A percentile compares a stretch with the other conserved stretches of the same genome.
Evolutionary conservation across 2,888 invertebrate species (phyloP).

Genomic region (Chironomus riparius): DNA sequence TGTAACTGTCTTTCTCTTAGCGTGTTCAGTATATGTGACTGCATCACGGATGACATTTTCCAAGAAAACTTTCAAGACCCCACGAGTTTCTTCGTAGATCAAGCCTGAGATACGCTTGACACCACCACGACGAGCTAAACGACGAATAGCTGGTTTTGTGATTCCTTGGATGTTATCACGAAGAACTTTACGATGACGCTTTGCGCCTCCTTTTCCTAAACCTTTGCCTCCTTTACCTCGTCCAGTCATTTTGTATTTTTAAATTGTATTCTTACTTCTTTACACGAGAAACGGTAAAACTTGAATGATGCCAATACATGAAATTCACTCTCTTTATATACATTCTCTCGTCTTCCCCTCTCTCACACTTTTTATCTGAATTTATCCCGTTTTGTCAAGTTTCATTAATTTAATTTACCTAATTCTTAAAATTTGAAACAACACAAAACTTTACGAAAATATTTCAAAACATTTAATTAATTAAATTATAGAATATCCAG

Average conservation of each 20-base stretch:
- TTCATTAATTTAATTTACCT: no score
- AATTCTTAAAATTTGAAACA: no score
- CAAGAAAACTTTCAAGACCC: not conserved
- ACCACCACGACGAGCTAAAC: not conserved
- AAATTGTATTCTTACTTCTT: not conserved
- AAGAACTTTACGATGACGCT: conserved; percentile 71
- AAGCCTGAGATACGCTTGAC: not conserved
- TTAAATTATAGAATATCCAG: no score
- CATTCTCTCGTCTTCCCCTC: no score
- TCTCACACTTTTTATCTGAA: no score
- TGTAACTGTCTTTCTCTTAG: not conserved
- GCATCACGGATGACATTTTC: not conserved
- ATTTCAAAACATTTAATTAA: no score
- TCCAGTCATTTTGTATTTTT: conserved; percentile 54
- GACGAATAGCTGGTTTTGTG: conserved; percentile 5
- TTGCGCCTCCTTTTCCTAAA: conserved; percentile 70
- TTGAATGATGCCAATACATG: no score
- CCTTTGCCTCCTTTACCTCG: conserved; percentile 73
- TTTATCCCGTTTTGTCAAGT: no score
- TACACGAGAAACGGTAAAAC: no score
- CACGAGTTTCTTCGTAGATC: not conserved
- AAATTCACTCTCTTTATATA: no score
- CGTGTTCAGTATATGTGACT: not conserved
- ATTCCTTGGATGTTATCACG: conserved; percentile 44
- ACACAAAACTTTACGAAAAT: no score